Percentiles rank a stretch among this genome's conserved stretches.
phyloP scores from a whole-genome alignment of 2,113 vertebrate species.

The Crotalus viridis region DNA sequence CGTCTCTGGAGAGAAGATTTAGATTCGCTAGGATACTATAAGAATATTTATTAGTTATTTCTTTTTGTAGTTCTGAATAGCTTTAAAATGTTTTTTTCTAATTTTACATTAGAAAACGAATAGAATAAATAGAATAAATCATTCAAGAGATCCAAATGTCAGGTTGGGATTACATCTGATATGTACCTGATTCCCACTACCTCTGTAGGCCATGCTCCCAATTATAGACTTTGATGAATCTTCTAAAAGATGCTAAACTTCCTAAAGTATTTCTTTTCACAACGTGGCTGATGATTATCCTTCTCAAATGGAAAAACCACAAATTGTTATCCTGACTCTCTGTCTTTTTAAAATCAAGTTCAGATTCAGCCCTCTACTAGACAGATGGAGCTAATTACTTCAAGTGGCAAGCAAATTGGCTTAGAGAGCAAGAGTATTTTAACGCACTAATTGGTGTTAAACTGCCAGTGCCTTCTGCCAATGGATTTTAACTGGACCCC shows the following conservation, averaged over 20 bases:
- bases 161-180: neutral
- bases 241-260: neutral
- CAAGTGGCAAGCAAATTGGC: slow-evolving; percentile 31
- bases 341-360: neutral
- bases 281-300: neutral
- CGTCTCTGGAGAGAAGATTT: neutral
- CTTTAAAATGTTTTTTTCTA: neutral
- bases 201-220: neutral
- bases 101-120: neutral
- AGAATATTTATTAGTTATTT: neutral
- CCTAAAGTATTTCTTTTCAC: neutral
- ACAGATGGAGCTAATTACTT: slow-evolving; percentile 41
- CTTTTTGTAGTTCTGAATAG: neutral
- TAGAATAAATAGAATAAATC: neutral
- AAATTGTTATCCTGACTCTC: neutral
- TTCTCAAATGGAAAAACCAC: neutral
- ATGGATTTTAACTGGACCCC: neutral
- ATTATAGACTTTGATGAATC: neutral
- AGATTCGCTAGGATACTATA: neutral
- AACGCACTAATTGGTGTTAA: slow-evolving; percentile 38
- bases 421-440: slow-evolving; percentile 34
- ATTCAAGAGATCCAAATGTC: neutral
- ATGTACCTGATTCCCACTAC: neutral
- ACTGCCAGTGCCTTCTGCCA: slow-evolving; percentile 23
- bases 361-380: neutral